Evolutionary conservation across 1,140 invertebrate species (phyloP).

Genomic region (Drosophila repleta): DNA sequence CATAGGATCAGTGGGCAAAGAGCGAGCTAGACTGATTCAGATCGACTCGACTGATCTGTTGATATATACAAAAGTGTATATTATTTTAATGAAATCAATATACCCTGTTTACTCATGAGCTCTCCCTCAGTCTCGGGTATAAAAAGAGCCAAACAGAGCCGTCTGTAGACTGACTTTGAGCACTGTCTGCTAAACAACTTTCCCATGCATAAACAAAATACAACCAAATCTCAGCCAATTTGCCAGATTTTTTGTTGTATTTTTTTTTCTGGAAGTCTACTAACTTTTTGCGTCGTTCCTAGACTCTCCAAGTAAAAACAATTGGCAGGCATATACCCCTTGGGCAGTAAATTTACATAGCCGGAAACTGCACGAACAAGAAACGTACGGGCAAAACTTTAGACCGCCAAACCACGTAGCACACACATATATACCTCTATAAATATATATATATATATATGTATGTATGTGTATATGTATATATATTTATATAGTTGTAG

Average conservation of each 20-base stretch:
- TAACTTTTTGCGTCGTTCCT: constrained; percentile 65
- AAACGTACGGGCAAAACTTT: constrained; percentile 63
- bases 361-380: constrained; percentile 58
- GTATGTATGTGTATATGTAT: not conserved
- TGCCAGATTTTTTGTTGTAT: not conserved
- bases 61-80: too few relatives aligned
- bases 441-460: constrained; percentile 4
- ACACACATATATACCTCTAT: constrained; percentile 1
- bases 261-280: constrained; percentile 28
- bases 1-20: too few relatives aligned
- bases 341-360: constrained; percentile 74
- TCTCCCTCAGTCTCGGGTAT: too few relatives aligned
- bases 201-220: not conserved
- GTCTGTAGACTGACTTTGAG: too few relatives aligned
- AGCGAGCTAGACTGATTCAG: too few relatives aligned
- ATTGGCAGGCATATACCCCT: constrained; percentile 52
- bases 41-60: too few relatives aligned
- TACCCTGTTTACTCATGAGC: too few relatives aligned
- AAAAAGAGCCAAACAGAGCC: too few relatives aligned
- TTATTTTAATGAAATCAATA: too few relatives aligned
- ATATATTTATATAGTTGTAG: constrained; percentile 8
- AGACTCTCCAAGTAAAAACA: constrained; percentile 59
- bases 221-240: constrained; percentile 2
- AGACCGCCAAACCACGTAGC: constrained; percentile 40
- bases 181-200: too few relatives aligned